Percentiles rank a stretch among this genome's conserved stretches.
Evolutionary conservation across 1,140 invertebrate species (phyloP).

Genomic region (Diabrotica undecimpunctata): DNA sequence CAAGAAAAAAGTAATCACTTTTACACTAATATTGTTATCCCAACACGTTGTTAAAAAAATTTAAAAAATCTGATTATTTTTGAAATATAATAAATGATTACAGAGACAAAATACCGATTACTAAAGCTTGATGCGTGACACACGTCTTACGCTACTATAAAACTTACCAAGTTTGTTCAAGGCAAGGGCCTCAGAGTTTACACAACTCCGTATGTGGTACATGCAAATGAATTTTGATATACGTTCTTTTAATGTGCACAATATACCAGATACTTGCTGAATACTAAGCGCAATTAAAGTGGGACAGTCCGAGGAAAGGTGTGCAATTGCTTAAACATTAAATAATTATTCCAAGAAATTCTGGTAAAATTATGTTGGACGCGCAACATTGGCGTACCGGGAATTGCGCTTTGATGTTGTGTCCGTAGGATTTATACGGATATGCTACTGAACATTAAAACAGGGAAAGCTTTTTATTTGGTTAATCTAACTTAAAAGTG

Average conservation of each 20-base stretch:
- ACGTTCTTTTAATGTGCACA: not conserved
- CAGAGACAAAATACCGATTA: not conserved
- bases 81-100: too few relatives aligned
- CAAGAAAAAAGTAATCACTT: too few relatives aligned
- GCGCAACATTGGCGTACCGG: not conserved
- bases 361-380: not conserved
- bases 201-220: not conserved
- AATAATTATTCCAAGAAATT: too few relatives aligned
- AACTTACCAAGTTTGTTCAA: constrained; percentile 2
- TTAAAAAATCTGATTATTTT: too few relatives aligned
- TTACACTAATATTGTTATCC: too few relatives aligned
- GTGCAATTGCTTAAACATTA: not conserved
- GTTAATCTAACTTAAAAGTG: too few relatives aligned
- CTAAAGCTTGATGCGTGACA: not conserved
- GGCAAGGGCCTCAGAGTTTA: not conserved
- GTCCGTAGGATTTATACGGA: too few relatives aligned
- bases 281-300: not conserved
- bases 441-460: too few relatives aligned
- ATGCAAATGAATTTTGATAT: not conserved
- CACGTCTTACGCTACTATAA: not conserved
- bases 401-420: too few relatives aligned
- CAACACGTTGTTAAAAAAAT: too few relatives aligned
- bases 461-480: too few relatives aligned
- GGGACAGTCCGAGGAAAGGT: not conserved
- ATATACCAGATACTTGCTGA: not conserved